phyloP scores from a whole-genome alignment of 2,888 invertebrate genomes.

The Zygaena filipendulae region DNA sequence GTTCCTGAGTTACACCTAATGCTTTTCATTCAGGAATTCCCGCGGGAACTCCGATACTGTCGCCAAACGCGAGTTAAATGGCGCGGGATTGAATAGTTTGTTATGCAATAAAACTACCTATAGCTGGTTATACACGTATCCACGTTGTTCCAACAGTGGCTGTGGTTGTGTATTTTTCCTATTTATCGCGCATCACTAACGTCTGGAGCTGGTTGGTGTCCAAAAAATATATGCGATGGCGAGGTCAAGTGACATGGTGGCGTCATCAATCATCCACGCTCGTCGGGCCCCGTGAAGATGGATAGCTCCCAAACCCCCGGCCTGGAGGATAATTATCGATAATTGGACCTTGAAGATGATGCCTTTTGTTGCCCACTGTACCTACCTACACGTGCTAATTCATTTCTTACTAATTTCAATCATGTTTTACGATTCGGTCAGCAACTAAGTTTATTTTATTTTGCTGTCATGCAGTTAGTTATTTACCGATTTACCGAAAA shows the following conservation, averaged over 20 bases:
- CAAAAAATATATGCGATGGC: constrained; percentile 14
- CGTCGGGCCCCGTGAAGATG: constrained; percentile 25
- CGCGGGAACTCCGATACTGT: too few species aligned
- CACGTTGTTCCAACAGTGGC: too few species aligned
- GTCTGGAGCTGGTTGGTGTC: constrained; percentile 3
- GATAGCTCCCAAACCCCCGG: constrained; percentile 16
- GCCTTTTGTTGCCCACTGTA: constrained; percentile 20
- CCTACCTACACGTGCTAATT: constrained; percentile 26
- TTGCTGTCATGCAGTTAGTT: too few species aligned
- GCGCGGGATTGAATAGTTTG: too few species aligned
- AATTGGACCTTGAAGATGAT: constrained; percentile 13
- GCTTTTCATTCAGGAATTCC: too few species aligned
- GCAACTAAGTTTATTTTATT: too few species aligned
- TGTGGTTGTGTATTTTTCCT: constrained; percentile 19
- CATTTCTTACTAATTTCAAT: constrained; percentile 18
- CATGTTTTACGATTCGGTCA: too few species aligned
- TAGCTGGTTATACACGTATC: too few species aligned
- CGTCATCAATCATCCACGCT: constrained; percentile 33
- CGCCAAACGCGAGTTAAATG: too few species aligned
- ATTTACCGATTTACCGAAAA: too few species aligned
- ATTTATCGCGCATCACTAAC: constrained; percentile 5
- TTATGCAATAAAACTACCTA: too few species aligned
- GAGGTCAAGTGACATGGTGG: constrained; percentile 29
- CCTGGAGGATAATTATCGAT: constrained; percentile 22
- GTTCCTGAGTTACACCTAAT: too few species aligned